Evolutionary conservation across 1,140 invertebrate genomes (phyloP), one percentile per base, ranked within the genome.

Genomic region (Caerostris darwini): DNA sequence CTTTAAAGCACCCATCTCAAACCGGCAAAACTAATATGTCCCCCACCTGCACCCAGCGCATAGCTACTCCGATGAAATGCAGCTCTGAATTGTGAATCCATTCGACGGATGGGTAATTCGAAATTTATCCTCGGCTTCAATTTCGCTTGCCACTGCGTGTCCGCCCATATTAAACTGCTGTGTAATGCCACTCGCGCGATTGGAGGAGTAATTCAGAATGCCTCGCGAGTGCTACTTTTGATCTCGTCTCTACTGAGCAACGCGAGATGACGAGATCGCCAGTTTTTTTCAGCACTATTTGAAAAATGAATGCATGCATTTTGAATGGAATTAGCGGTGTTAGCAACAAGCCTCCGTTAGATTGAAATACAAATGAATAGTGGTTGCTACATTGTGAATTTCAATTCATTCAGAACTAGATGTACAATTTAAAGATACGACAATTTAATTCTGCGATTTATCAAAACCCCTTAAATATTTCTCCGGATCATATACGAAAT

Each of bases 71-170:
- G 50, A 77, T 77, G 69, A n/a, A 14, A 57, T 83, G 82, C 82
- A 10, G 82, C 17, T 83, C 57, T 83, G 82, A 14, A 56, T 56
- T 14, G 3, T 14, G n/a, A 83, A 83, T 19, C 82, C 53, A 83
- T 83, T 57, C 82, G 5, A 54, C 82, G 82, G 54, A 83, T 83
- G 56, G 53, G n/a, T 83, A 83, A 83, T 83, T 83, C 56, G 56
- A 58, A 83, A 83, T 83, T 83, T 83, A 83, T 83, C 82, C n/a
- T 57, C 17, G 34, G 82, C 82, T 83, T 83, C 82, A 83, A 83
- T 83, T 83, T 83, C 82, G n/a, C n/a, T 34, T n/a, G n/a, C 69
- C n/a, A 0, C 69, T 34, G 50, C 53, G 82, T 58, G 82, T 12
- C 34, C 10, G 7, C 69, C 12, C 50, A 50, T 50, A 50, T 77